Base-by-base conservation (phyloP, 2,113 vertebrate genomes). In the Callionymus lyra region DNA sequence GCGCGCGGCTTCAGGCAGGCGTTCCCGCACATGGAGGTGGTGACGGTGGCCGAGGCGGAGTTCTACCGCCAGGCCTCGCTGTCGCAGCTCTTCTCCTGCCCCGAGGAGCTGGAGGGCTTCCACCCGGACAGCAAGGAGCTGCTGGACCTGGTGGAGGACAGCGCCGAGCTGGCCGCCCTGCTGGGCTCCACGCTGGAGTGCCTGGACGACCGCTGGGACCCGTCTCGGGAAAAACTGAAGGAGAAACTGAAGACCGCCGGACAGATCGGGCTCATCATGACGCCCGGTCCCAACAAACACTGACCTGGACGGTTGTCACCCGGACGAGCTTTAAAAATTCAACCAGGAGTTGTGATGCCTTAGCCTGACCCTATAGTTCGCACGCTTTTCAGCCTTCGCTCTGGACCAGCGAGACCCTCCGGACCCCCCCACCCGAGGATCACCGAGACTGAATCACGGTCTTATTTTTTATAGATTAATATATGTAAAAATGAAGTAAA, bases 131-230 rank as follows among this genome's bases (percentile, higher is more conserved):
- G 91, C 84, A 94, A 93, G 68, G 91, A 93, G 74, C 85, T 93
- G 44, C 70, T 95, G 68, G 91, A 97, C 70, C 86, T 97, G 79
- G 91, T 97, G 10, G 91, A 97, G 67, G 91, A 91, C 70, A 91
- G 91, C 11, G 85, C 78, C 0, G 90, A 97, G 74, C 86, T 97
- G 55, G 91, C 90, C 59, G 85, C 88, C 10, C 82, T 91, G 58
- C 86, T 97, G 2, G 91, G 93, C 59, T 93, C 91, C 52, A 85
- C 90, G 1, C 63, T 95, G 59, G 89, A 94, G 79, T 93, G 87
- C 80, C 59, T 94, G 47, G 83, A 85, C 9, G 72, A 79, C 70
- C 74, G 61, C 65, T 84, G 81, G 81, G 81, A 82, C 13, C 68
- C 59, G 39, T 50, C 55, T 0, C 62, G 45, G 44, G 77, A 80